Base-by-base conservation (phyloP, 2,888 invertebrate species). In the Anarsia innoxiella region DNA sequence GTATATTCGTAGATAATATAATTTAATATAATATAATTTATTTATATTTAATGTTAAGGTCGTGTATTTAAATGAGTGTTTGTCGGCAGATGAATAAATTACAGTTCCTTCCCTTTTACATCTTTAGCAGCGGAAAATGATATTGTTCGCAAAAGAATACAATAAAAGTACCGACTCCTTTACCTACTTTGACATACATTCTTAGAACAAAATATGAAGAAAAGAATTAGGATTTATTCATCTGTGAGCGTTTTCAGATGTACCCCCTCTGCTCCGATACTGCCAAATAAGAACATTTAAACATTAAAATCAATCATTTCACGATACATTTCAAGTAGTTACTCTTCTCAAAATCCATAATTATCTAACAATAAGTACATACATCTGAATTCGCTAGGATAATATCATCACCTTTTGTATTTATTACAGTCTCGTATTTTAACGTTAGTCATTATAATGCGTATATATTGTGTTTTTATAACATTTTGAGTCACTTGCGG, bases 401-500 rank as follows among this genome's bases (percentile, higher is more conserved):
- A 50, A 48, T n/a, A n/a, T n/a, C n/a, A n/a, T 38, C 59, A 66
- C 59, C 53, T 46, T 57, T 54, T 62, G 54, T 72, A 72, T 71
- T 73, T 68, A 79, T 76, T 75, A 62, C 66, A 73, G 65, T 74
- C 68, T 61, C 69, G 68, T 80, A 79, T 74, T 64, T 65, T 79
- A 82, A 76, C 65, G 63, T 75, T 76, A 82, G 77, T 73, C 71
- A 56, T n/a, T 68, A 65, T 73, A 71, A 78, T 77, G 77, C 78
- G 72, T 75, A 63, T 73, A 32, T 32, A 72, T 75, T 78, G 80
- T 82, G 79, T 83, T 79, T 79, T 74, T 68, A 78, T 83, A 80
- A 78, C 74, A 68, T 75, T 78, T 82, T 79, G 78, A 84, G 83
- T 82, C 82, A 83, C 78, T 74, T 79, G 78, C 80, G 78, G 72